Evolutionary conservation across 2,797 vertebrate species (phyloP), one percentile per base, ranked within the genome.

Genomic region (Periophthalmus magnuspinnatus): DNA sequence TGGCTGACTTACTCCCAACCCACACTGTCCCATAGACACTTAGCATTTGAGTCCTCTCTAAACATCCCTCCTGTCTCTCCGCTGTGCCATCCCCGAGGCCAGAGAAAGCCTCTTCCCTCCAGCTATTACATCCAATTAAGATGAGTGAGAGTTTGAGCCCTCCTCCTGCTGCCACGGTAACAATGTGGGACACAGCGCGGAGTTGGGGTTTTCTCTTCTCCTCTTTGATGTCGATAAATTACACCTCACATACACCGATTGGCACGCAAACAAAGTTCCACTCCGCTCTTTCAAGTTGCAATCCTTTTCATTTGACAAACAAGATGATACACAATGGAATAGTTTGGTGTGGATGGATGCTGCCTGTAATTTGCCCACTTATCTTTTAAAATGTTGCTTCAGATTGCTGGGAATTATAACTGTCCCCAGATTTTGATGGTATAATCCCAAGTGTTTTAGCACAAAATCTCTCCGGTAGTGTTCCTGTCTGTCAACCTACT

Each of bases 101-200:
- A 89, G 79, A 81, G 81, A 75, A 16, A 83, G 85, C 75, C 79
- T 86, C 91, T 92, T 91, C 87, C 90, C 84, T 87, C 76, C 72
- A 88, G 90, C 86, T 86, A 90, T 92, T 92, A 90, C 84, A 90
- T 91, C 91, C 90, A 93, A 93, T 93, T 93, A 92, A 80, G 78
- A 89, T 81, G 78, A 91, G 79, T 72, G 77, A 83, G 80, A 83
- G 79, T 79, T 80, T 83, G 76, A 81, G 48, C 84, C 83, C 83
- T 84, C 86, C 81, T 80, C 76, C 71, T 34, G 65, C 65, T 76
- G 67, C 68, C 41, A 67, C 81, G 56, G 66, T 78, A 86, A 91
- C 87, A 86, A 81, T 76, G 72, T 76, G 60, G 71, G 78, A 82
- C 86, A 86, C 77, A 81, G 78, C 78, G 62, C 76, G 78, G 81